A percentile compares a stretch with the other conserved stretches of the same genome.
Evolutionary conservation across 2,797 vertebrate species (phyloP).

Genomic region (Enteromius trimaculatus): DNA sequence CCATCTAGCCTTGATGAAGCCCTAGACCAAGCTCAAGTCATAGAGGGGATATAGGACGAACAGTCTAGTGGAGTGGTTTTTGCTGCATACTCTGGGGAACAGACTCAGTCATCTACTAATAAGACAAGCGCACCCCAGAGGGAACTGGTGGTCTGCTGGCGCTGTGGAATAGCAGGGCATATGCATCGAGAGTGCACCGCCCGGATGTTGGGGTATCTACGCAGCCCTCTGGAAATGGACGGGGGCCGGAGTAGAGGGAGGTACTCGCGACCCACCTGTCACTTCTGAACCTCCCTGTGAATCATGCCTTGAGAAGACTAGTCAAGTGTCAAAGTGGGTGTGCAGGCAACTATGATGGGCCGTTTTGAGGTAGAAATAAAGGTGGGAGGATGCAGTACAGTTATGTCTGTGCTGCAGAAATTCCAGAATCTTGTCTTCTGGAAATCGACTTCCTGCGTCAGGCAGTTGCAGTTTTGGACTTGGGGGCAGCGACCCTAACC

Average conservation of each 20-base stretch:
- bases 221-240: background rate
- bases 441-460: background rate
- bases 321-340: background rate
- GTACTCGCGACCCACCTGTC: background rate
- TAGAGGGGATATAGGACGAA: background rate
- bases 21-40: background rate
- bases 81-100: background rate
- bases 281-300: background rate
- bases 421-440: background rate
- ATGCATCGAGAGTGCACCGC: background rate
- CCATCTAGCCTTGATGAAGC: background rate
- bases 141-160: background rate
- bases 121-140: background rate
- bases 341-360: background rate
- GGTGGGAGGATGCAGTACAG: background rate
- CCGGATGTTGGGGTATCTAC: background rate
- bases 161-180: background rate
- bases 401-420: background rate
- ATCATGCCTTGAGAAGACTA: background rate
- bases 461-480: background rate
- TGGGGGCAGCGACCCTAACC: background rate
- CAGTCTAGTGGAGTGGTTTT: background rate
- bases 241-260: background rate
- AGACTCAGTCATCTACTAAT: background rate
- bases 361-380: background rate